Evolutionary conservation across 1,140 invertebrate genomes (phyloP).

Genomic region (Sipha flava): DNA sequence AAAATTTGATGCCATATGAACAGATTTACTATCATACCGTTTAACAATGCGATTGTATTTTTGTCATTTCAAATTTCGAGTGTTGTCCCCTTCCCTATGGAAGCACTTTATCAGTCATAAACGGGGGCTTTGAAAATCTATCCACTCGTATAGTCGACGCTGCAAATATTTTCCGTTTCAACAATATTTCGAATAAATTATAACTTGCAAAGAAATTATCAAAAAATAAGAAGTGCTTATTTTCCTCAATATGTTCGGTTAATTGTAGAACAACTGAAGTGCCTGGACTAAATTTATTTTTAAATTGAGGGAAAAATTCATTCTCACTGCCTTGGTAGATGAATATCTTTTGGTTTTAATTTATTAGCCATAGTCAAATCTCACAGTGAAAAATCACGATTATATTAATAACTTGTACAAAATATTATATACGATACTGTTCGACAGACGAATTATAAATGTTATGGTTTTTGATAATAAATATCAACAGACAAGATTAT

Average conservation of each 20-base stretch:
- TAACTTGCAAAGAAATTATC: background rate
- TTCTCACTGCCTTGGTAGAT: conserved; percentile 27
- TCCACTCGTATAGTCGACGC: conserved; percentile 33
- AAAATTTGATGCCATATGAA: background rate
- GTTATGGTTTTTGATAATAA: no score
- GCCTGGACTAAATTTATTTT: conserved; percentile 19
- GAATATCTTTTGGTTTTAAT: no score
- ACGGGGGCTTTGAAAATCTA: conserved; percentile 24
- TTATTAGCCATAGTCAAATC: no score
- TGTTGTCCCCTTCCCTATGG: conserved; percentile 29
- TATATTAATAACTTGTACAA: no score
- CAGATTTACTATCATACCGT: background rate
- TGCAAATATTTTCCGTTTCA: conserved; percentile 17
- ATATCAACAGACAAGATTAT: no score
- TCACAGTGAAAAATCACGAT: no score
- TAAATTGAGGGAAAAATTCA: conserved; percentile 28
- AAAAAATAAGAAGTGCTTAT: conserved; percentile 34
- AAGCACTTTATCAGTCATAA: no score
- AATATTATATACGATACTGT: no score
- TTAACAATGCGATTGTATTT: background rate
- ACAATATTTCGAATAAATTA: conserved; percentile 29
- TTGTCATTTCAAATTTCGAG: background rate
- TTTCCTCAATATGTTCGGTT: conserved; percentile 3
- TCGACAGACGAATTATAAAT: no score
- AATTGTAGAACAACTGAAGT: background rate